Evolutionary conservation across 1,140 invertebrate genomes (phyloP).

Genomic region (Rhysida immarginata): DNA sequence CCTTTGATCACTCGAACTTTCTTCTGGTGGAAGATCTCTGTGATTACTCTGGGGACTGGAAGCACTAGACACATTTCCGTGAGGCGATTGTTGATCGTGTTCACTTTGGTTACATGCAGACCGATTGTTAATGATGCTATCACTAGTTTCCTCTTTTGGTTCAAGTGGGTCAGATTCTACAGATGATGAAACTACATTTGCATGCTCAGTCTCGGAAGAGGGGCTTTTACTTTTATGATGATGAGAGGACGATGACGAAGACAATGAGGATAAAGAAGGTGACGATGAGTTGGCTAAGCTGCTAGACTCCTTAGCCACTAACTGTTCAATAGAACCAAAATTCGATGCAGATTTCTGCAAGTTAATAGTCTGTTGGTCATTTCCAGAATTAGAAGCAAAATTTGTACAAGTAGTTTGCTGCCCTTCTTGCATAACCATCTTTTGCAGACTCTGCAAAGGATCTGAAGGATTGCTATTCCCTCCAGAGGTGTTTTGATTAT

Average conservation of each 20-base stretch:
- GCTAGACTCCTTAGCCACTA: background rate
- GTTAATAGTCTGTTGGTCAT: background rate
- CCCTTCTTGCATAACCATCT: conserved; percentile 21
- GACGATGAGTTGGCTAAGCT: background rate
- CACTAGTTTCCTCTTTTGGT: too few species aligned
- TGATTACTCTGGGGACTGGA: too few species aligned
- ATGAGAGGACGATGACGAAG: background rate
- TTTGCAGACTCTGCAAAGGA: conserved; percentile 23
- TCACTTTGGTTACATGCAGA: too few species aligned
- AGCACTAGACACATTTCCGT: too few species aligned
- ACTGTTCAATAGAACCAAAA: conserved; percentile 3
- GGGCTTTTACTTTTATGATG: background rate
- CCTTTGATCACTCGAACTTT: too few species aligned
- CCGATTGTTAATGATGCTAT: too few species aligned
- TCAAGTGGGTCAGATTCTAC: too few species aligned
- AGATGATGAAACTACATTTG: too few species aligned
- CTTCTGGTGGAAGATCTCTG: too few species aligned
- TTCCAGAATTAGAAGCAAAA: background rate
- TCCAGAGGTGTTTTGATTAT: background rate
- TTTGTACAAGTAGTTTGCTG: background rate
- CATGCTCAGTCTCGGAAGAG: too few species aligned
- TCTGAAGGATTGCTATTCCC: conserved; percentile 13
- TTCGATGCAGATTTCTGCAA: background rate
- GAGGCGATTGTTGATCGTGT: too few species aligned
- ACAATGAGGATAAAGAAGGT: too few species aligned